A percentile compares a stretch with the other conserved stretches of the same genome.
Evolutionary conservation across 2,888 invertebrate species (phyloP).

Genomic region (Scrobipalpa costella): DNA sequence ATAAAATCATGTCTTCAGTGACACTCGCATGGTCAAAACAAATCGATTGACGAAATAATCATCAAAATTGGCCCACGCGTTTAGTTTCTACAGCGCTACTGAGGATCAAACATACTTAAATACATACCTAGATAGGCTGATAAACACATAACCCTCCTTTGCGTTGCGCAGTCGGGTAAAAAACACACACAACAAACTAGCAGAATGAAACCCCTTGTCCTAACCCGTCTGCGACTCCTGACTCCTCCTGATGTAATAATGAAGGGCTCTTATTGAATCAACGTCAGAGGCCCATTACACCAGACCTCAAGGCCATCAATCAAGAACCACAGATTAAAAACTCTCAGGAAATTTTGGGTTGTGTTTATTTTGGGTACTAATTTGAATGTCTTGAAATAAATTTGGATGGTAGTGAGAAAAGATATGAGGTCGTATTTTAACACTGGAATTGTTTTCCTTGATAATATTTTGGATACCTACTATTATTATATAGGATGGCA

Average conservation of each 20-base stretch:
- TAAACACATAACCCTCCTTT: too few relatives aligned
- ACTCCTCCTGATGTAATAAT: slow-evolving; percentile 49
- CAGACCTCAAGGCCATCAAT: slow-evolving; percentile 67
- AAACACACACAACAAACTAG: not conserved
- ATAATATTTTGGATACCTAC: not conserved
- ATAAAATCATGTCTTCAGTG: too few relatives aligned
- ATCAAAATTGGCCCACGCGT: too few relatives aligned
- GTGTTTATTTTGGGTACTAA: slow-evolving; percentile 28
- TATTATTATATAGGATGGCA: too few relatives aligned
- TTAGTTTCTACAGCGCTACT: too few relatives aligned
- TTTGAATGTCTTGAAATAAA: not conserved
- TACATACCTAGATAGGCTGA: too few relatives aligned
- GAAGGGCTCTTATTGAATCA: slow-evolving; percentile 80
- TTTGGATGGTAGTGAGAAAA: not conserved
- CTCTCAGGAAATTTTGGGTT: slow-evolving; percentile 31
- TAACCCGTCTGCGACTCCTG: slow-evolving; percentile 18
- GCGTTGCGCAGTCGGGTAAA: too few relatives aligned
- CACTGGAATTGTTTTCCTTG: not conserved
- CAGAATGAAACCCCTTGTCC: not conserved
- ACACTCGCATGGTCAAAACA: too few relatives aligned
- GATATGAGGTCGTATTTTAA: not conserved
- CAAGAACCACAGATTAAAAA: slow-evolving; percentile 52
- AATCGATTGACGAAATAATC: too few relatives aligned
- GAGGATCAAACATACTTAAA: too few relatives aligned
- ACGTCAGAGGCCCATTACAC: slow-evolving; percentile 77